Conservation (phyloP, 2,888 invertebrate species). For the Drosophila differens region DNA sequence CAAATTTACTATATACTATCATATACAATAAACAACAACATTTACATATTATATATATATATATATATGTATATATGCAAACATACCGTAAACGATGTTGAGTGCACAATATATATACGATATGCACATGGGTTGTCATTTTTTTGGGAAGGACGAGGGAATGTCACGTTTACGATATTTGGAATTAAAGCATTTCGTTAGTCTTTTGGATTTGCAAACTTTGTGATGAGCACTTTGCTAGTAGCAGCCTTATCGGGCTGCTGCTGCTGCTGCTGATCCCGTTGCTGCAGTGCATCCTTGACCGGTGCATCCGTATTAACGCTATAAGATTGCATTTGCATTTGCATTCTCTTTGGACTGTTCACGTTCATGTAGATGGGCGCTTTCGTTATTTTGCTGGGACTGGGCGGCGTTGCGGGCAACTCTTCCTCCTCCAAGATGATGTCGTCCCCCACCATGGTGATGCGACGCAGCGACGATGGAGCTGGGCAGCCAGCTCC, state of each 20-base stretch:
- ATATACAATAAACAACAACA: neutral
- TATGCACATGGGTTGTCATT: neutral
- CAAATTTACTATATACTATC: slow-evolving; percentile 1
- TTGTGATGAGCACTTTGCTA: slow-evolving; percentile 70
- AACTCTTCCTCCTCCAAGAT: slow-evolving; percentile 84
- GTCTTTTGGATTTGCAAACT: slow-evolving; percentile 82
- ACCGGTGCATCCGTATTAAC: slow-evolving; percentile 73
- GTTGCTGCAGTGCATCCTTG: slow-evolving; percentile 51
- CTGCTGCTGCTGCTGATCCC: neutral
- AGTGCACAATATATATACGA: neutral
- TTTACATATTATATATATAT: neutral
- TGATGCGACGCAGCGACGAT: slow-evolving; percentile 76
- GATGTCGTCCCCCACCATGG: slow-evolving; percentile 83
- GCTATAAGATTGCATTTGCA: slow-evolving; percentile 78
- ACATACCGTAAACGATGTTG: slow-evolving; percentile 17
- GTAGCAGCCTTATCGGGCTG: slow-evolving; percentile 15
- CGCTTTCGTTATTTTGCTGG: slow-evolving; percentile 43
- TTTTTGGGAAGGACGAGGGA: neutral
- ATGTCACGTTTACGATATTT: slow-evolving; percentile 51
- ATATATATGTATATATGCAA: neutral
- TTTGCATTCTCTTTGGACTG: slow-evolving; percentile 73
- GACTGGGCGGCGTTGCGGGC: slow-evolving; percentile 49
- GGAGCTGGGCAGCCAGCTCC: slow-evolving; percentile 55
- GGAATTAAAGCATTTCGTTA: slow-evolving; percentile 82
- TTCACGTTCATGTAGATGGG: slow-evolving; percentile 79